These are phyloP conservation scores for Drosophila busckii DNA, from an alignment of 1,140 invertebrate genomes.

Conservation along the genomic window DNA sequence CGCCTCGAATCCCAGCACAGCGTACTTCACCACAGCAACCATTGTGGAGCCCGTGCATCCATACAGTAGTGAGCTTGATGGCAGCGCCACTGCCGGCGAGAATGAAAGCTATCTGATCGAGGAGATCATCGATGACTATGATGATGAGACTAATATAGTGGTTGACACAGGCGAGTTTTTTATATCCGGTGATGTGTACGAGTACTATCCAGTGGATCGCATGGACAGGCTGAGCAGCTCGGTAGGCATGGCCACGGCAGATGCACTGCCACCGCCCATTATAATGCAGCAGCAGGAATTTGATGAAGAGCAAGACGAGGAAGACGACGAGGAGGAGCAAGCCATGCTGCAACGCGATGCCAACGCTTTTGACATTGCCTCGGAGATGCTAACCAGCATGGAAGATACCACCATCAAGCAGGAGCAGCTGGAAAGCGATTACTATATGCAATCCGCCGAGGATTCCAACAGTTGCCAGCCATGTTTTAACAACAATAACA, in stretches of 20 bases:
- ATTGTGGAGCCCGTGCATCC: slow-evolving; percentile 58
- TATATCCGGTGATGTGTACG: slow-evolving; percentile 60
- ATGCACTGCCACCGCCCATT: slow-evolving; percentile 62
- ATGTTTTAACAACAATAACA: slow-evolving; percentile 43
- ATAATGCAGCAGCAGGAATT: slow-evolving; percentile 63
- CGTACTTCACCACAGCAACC: slow-evolving; percentile 46
- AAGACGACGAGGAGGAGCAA: slow-evolving; percentile 49
- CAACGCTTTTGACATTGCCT: slow-evolving; percentile 60
- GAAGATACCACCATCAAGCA: slow-evolving; percentile 60
- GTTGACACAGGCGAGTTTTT: slow-evolving; percentile 65
- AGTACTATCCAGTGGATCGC: slow-evolving; percentile 61
- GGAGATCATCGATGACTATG: slow-evolving; percentile 65
- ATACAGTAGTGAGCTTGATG: slow-evolving; percentile 51
- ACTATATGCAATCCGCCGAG: slow-evolving; percentile 57
- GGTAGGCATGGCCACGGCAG: slow-evolving; percentile 48
- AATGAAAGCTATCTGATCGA: slow-evolving; percentile 68
- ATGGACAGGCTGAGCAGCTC: slow-evolving; percentile 44
- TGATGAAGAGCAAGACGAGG: slow-evolving; percentile 50
- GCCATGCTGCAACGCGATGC: slow-evolving; percentile 17
- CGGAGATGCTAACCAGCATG: slow-evolving; percentile 60
- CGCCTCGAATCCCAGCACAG: slow-evolving; percentile 27
- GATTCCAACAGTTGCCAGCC: slow-evolving; percentile 62
- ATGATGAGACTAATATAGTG: slow-evolving; percentile 64
- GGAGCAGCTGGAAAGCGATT: slow-evolving; percentile 61
- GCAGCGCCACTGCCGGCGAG: slow-evolving; percentile 31